A percentile compares a stretch with the other conserved stretches of the same genome.
Evolutionary conservation across 2,888 invertebrate genomes (phyloP).

Genomic region (Dromius quadrimaculatus): DNA sequence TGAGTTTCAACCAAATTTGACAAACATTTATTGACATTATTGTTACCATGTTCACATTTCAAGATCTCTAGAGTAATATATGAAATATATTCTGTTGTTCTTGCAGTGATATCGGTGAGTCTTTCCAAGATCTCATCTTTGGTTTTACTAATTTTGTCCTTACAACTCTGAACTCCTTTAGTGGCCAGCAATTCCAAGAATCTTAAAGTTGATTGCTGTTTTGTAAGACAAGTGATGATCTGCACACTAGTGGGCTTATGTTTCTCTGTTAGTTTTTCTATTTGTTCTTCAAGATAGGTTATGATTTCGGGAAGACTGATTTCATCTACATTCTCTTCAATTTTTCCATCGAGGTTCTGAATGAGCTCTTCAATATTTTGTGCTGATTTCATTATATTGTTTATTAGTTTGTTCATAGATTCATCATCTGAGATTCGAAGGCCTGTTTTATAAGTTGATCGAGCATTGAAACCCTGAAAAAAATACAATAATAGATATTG

Average conservation of each 20-base stretch:
- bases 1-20: not conserved
- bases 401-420: not conserved
- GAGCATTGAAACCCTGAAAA: slow-evolving; percentile 9
- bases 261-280: not conserved
- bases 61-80: not conserved
- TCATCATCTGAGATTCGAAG: not conserved
- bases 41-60: not conserved
- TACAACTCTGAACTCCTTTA: slow-evolving; percentile 1
- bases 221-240: not conserved
- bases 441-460: not conserved
- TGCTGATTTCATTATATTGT: slow-evolving; percentile 1
- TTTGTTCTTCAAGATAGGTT: not conserved
- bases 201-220: not conserved
- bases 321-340: not conserved
- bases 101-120: not conserved
- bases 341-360: slow-evolving; percentile 5
- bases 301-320: slow-evolving; percentile 1
- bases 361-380: slow-evolving; percentile 4
- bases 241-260: not conserved
- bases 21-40: not conserved
- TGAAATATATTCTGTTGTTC: not conserved
- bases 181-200: not conserved
- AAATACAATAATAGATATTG: not conserved
- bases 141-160: not conserved
- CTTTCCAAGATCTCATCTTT: not conserved